Percentiles rank a stretch among this genome's conserved stretches.
phyloP scores from a whole-genome alignment of 2,888 invertebrate species.

The Epiblema foenella region DNA sequence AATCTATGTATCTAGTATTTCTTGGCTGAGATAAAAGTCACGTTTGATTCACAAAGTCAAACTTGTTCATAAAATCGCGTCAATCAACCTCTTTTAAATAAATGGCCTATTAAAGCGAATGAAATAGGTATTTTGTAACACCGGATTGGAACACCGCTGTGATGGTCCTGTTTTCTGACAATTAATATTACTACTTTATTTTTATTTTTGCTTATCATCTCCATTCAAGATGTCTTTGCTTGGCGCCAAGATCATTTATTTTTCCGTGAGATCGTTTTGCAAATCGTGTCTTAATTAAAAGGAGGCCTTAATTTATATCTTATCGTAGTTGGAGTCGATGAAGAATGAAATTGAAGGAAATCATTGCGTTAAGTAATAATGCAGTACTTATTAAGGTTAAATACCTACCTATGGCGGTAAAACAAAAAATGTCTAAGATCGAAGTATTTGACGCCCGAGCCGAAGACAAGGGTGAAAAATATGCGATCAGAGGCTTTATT shows the following conservation, averaged over 20 bases:
- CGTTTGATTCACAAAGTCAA: slow-evolving; percentile 32
- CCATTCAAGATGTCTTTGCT: slow-evolving; percentile 53
- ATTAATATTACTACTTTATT: slow-evolving; percentile 35
- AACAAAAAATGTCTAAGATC: too few relatives aligned
- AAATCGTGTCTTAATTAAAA: slow-evolving; percentile 30
- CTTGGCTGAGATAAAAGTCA: neutral
- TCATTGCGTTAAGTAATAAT: too few relatives aligned
- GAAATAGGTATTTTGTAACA: slow-evolving; percentile 23
- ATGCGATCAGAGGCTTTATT: too few relatives aligned
- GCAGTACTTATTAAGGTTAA: too few relatives aligned
- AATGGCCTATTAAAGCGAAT: slow-evolving; percentile 29
- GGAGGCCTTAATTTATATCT: neutral
- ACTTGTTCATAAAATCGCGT: slow-evolving; percentile 11
- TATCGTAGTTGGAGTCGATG: neutral
- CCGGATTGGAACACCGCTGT: slow-evolving; percentile 27
- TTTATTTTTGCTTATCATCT: slow-evolving; percentile 43
- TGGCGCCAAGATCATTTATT: slow-evolving; percentile 49
- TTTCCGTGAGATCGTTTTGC: slow-evolving; percentile 24
- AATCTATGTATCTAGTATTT: neutral
- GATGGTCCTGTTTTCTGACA: slow-evolving; percentile 50
- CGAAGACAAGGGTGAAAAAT: too few relatives aligned
- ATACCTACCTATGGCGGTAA: too few relatives aligned
- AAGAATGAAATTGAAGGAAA: too few relatives aligned
- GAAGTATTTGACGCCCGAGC: too few relatives aligned
- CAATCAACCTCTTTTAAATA: slow-evolving; percentile 13